A percentile compares a stretch with the other conserved stretches of the same genome.
Conservation (phyloP, 2,888 invertebrate genomes). For the Rhimphoctona megacephalus region DNA sequence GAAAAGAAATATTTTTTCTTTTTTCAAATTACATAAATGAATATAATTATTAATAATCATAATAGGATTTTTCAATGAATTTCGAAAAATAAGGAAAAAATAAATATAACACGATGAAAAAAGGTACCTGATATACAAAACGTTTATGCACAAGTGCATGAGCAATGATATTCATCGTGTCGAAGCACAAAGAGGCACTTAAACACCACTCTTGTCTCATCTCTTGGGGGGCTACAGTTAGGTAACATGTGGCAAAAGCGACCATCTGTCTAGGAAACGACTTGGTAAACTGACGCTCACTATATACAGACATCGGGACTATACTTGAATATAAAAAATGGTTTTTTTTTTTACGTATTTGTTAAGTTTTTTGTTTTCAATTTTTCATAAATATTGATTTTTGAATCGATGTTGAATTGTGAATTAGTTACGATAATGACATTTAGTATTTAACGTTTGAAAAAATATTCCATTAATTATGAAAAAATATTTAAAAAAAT, state of each 20-base stretch:
- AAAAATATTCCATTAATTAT: not conserved
- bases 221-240: conserved; percentile 52
- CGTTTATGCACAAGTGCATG: conserved; percentile 25
- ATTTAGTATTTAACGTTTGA: not conserved
- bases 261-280: conserved; percentile 70
- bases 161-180: conserved; percentile 31
- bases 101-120: not conserved
- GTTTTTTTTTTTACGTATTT: not conserved
- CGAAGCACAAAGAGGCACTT: conserved; percentile 37
- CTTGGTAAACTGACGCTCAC: conserved; percentile 12
- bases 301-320: not conserved
- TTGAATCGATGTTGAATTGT: not conserved
- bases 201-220: conserved; percentile 25
- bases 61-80: not conserved
- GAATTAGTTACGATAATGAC: not conserved
- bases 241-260: conserved; percentile 65
- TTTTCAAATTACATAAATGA: not conserved
- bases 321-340: not conserved
- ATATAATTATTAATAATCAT: too few relatives aligned
- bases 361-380: not conserved
- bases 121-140: conserved; percentile 15
- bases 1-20: not conserved
- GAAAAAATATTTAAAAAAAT: not conserved
- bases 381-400: not conserved
- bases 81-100: not conserved